Evolutionary conservation across 2,888 invertebrate genomes (phyloP).

Genomic region (Parascotia fuliginaria): DNA sequence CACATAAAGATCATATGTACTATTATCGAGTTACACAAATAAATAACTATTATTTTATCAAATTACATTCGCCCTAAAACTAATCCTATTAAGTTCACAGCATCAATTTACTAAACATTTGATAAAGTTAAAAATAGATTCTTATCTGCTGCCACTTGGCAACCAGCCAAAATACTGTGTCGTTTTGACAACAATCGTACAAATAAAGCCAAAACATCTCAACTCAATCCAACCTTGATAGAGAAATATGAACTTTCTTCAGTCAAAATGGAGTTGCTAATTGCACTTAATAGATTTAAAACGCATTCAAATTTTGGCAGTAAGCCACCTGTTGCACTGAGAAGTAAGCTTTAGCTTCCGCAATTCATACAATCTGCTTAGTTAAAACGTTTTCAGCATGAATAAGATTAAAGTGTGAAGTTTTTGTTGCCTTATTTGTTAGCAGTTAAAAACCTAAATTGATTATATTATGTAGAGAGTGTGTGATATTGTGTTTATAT

Average conservation of each 20-base stretch:
- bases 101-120: conserved; percentile 11
- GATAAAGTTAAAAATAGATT: conserved; percentile 29
- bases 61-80: too few relatives aligned
- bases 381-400: background rate
- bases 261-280: background rate
- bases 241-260: conserved; percentile 8
- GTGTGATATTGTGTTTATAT: too few relatives aligned
- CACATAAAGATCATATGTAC: too few relatives aligned
- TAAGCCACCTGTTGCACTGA: conserved; percentile 37
- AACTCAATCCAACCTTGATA: background rate
- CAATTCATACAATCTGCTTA: conserved; percentile 2
- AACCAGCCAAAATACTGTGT: conserved; percentile 51
- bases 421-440: too few relatives aligned
- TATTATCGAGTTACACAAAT: too few relatives aligned
- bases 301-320: conserved; percentile 44
- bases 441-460: too few relatives aligned
- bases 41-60: too few relatives aligned
- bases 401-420: background rate
- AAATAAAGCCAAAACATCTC: background rate
- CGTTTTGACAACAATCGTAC: conserved; percentile 46
- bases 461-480: too few relatives aligned
- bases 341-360: conserved; percentile 18
- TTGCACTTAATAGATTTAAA: background rate
- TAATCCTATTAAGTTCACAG: background rate
- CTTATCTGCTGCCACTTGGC: conserved; percentile 41